These are phyloP conservation scores for Coluber constrictor DNA, from an alignment of 2,797 vertebrate species.

Conservation along the genomic window DNA sequence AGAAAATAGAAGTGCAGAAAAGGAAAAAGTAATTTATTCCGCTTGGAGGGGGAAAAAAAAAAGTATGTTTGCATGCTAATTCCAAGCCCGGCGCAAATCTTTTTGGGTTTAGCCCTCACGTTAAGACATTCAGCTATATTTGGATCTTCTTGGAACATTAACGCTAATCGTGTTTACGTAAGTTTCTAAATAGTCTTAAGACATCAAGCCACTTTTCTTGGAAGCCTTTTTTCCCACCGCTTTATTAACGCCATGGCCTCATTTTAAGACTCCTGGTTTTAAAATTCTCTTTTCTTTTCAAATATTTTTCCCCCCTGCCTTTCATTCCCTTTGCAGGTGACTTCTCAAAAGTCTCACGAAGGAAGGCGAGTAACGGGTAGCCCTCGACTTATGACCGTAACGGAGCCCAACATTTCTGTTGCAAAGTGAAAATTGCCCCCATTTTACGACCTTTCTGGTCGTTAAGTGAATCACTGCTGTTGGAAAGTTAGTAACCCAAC, in stretches of 20 bases:
- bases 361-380: rapidly evolving
- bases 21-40: not conserved
- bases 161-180: not conserved
- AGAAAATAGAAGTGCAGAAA: not conserved
- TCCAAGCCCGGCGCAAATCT: not conserved
- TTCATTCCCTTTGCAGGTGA: not conserved
- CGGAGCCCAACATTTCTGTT: not conserved
- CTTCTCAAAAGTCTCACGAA: not conserved
- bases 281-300: not conserved
- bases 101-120: rapidly evolving
- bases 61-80: not conserved
- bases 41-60: rapidly evolving
- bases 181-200: not conserved
- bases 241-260: not conserved
- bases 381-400: not conserved
- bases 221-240: not conserved
- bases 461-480: not conserved
- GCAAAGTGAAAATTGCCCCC: not conserved
- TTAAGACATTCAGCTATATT: too few species aligned
- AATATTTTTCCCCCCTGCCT: not conserved
- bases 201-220: not conserved
- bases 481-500: not conserved
- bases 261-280: not conserved
- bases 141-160: not conserved
- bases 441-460: not conserved